Base-by-base conservation (phyloP, 2,888 invertebrate genomes). In the Spodoptera littoralis region DNA sequence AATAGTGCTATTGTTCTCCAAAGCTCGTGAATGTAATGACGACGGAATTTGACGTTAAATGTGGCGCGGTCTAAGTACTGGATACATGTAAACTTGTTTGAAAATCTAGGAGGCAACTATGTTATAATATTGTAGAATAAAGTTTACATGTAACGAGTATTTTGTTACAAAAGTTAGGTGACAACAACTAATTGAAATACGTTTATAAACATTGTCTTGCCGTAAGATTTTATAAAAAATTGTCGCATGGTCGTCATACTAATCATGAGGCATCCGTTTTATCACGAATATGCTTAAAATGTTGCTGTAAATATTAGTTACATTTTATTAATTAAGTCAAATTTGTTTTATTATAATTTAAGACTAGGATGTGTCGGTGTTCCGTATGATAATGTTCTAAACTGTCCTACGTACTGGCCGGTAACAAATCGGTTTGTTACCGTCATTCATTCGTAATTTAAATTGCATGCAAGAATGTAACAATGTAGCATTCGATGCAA, bases 281-380 rank as follows among this genome's bases (percentile, higher is more conserved):
- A 67, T 46, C 54, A 63, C 60, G 18, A 66, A 50, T 52, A 70
- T 73, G 68, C 67, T 72, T 72, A 66, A 22, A 75, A 71, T 53
- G 66, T 79, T 77, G 66, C 67, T 83, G 82, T 83, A 84, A 79
- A 81, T 84, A 77, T 75, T 75, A 75, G 59, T 70, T 70, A 70
- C 54, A 64, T 61, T 68, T 63, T 70, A 60, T 65, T 36, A 53
- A 42, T 45, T 79, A 76, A 77, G 70, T 69, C 43, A 79, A 70
- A 74, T 70, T 71, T 75, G 73, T 83, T 84, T 84, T 77, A 82
- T 73, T 79, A 71, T 83, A 77, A 75, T 80, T 77, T 79, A 84
- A 81, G 78, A 84, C 79, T 83, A 36, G 76, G 77, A 50, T 76
- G 63, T 73, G 62, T 67, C 73, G 79, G 74, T 65, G 78, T 82